These are phyloP conservation scores for Rhyacophila brunnea DNA, from an alignment of 1,140 invertebrate genomes.

Conservation along the genomic window DNA sequence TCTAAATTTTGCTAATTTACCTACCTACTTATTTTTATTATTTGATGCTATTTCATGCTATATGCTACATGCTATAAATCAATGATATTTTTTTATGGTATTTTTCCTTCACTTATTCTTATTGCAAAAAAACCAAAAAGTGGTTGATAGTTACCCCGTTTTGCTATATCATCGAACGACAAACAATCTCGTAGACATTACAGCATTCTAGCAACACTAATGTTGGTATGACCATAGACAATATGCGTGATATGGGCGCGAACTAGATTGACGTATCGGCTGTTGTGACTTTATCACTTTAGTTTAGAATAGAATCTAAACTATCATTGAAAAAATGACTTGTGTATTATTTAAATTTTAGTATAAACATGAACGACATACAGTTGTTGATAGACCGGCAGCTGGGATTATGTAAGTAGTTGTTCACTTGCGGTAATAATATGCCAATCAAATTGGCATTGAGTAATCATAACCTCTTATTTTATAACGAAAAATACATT, in stretches of 20 bases:
- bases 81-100: too few species aligned
- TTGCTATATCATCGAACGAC: too few species aligned
- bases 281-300: not conserved
- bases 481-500: conserved; percentile 2
- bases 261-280: not conserved
- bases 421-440: conserved; percentile 3
- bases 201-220: too few species aligned
- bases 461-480: not conserved
- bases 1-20: too few species aligned
- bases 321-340: too few species aligned
- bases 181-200: too few species aligned
- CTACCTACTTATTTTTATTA: too few species aligned
- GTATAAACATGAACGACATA: conserved; percentile 31
- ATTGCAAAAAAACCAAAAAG: too few species aligned
- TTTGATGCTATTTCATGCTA: too few species aligned
- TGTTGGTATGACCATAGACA: not conserved
- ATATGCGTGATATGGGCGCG: not conserved
- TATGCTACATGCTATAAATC: too few species aligned
- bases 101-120: too few species aligned
- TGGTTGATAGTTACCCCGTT: too few species aligned
- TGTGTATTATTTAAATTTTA: not conserved
- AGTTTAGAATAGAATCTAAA: not conserved
- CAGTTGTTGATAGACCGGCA: conserved; percentile 50
- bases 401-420: conserved; percentile 47
- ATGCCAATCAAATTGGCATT: conserved; percentile 4